Conservation (phyloP, 2,888 invertebrate species). For the Panopea generosa region DNA sequence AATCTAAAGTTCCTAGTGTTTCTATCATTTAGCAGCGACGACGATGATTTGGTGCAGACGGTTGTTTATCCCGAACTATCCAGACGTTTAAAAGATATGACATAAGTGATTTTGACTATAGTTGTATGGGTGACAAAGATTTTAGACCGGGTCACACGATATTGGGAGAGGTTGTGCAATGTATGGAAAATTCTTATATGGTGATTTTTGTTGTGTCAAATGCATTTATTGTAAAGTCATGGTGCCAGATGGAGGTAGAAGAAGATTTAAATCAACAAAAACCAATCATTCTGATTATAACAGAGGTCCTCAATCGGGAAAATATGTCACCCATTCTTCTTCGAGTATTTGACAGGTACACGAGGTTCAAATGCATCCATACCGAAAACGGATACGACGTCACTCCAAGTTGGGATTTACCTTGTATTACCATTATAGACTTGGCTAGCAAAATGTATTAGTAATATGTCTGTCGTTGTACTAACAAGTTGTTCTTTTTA, state of each 20-base stretch:
- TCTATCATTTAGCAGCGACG: conserved; percentile 1
- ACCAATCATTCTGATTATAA: conserved; percentile 15
- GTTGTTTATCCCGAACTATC: no score
- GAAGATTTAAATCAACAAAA: conserved; percentile 3
- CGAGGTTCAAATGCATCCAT: neutral
- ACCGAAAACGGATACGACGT: neutral
- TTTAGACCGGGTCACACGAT: conserved; percentile 10
- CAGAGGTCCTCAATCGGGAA: neutral
- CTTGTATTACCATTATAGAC: no score
- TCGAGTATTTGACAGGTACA: neutral
- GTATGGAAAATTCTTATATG: conserved; percentile 5
- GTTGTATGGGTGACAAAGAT: conserved; percentile 4
- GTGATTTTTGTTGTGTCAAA: conserved; percentile 8
- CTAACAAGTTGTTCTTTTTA: no score
- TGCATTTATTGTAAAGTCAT: conserved; percentile 5
- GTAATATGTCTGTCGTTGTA: no score
- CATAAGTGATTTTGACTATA: neutral
- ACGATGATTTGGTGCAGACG: neutral
- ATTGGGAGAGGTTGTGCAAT: conserved; percentile 8
- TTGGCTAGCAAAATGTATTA: no score
- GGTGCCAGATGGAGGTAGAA: conserved; percentile 16
- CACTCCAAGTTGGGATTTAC: neutral
- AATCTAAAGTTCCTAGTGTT: neutral
- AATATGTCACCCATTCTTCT: neutral
- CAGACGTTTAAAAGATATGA: no score